Percentiles rank a stretch among this genome's conserved stretches.
These are phyloP conservation scores for Limnephilus rhombicus DNA, from an alignment of 2,888 invertebrate species.

Conservation along the genomic window DNA sequence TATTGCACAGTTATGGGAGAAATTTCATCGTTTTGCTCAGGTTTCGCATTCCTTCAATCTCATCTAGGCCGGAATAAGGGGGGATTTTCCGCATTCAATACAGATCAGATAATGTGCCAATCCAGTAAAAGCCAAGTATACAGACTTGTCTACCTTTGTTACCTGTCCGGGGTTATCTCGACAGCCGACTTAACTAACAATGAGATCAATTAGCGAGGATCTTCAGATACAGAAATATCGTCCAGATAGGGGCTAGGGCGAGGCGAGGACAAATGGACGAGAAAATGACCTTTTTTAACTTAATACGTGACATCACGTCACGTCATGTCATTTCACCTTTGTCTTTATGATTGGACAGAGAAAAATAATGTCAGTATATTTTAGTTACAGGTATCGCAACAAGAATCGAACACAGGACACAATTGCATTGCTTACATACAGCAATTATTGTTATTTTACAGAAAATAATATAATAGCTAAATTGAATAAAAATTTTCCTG, in stretches of 20 bases:
- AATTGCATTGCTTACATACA: no score
- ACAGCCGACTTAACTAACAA: constrained; percentile 5
- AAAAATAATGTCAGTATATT: not conserved
- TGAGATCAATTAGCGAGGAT: not conserved
- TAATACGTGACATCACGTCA: not conserved
- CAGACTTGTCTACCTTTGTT: constrained; percentile 7
- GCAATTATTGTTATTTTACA: no score
- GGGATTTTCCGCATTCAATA: constrained; percentile 20
- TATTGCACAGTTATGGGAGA: no score
- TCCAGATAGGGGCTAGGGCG: not conserved
- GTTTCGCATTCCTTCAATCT: not conserved
- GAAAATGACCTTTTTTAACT: not conserved
- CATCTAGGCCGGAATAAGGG: not conserved
- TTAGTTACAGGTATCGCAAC: no score
- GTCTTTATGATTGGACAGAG: not conserved
- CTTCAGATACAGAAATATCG: not conserved
- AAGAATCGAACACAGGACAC: no score
- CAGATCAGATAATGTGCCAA: constrained; percentile 42
- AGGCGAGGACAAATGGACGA: not conserved
- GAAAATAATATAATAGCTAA: no score
- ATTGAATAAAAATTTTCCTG: no score
- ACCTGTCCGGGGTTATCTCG: not conserved
- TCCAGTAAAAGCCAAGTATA: constrained; percentile 16
- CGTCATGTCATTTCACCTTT: not conserved
- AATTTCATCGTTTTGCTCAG: not conserved